These are phyloP conservation scores for Vulpes vulpes DNA, from an alignment of 2,113 vertebrate genomes.

Conservation along the genomic window DNA sequence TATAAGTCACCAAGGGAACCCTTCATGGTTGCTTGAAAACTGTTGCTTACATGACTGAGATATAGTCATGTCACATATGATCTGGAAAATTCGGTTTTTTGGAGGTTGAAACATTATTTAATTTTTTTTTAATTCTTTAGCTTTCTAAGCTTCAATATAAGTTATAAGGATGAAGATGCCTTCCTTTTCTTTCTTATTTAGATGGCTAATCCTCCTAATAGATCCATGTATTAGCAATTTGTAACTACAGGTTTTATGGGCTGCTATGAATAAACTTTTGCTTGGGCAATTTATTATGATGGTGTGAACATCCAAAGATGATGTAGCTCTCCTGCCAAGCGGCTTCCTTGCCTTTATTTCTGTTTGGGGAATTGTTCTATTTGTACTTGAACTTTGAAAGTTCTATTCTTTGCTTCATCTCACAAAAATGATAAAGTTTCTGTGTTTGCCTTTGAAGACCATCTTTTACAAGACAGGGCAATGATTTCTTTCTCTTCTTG, in stretches of 20 bases:
- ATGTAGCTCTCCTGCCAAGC: background rate
- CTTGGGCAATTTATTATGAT: background rate
- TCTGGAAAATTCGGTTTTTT: slow-evolving; percentile 6
- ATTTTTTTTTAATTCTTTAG: background rate
- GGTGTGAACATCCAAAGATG: background rate
- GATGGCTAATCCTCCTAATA: background rate
- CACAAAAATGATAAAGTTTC: slow-evolving; percentile 27
- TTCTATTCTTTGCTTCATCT: slow-evolving; percentile 41
- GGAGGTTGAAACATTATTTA: background rate
- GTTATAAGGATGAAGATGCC: background rate
- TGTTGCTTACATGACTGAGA: background rate
- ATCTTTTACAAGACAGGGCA: slow-evolving; percentile 30
- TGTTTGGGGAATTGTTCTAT: slow-evolving; percentile 25
- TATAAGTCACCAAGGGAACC: background rate
- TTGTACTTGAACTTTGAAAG: slow-evolving; percentile 19
- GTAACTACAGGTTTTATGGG: background rate
- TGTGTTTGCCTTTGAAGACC: background rate
- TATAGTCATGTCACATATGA: background rate
- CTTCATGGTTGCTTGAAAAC: background rate
- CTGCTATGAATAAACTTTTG: background rate
- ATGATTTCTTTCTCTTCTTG: slow-evolving; percentile 19
- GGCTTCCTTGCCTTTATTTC: slow-evolving; percentile 38
- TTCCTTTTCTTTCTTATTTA: slow-evolving; percentile 34
- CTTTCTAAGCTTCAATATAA: slow-evolving; percentile 11
- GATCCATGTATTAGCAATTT: background rate